Evolutionary conservation across 2,797 vertebrate genomes (phyloP).

Genomic region (Hafferia zeledoni): DNA sequence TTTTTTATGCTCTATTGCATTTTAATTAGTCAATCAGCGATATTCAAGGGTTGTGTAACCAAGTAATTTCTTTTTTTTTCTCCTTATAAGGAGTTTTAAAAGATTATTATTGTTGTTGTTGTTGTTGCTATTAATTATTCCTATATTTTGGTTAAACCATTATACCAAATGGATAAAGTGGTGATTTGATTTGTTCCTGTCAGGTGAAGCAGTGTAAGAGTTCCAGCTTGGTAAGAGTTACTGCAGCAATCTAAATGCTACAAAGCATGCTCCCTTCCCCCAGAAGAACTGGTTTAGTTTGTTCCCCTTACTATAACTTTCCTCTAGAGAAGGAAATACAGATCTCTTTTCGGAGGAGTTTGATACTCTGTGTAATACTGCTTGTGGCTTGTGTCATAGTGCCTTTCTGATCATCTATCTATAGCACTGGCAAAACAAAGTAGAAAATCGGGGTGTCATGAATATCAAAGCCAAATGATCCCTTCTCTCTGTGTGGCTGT

Average conservation of each 20-base stretch:
- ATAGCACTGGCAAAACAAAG: not conserved
- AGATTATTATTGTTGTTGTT: not conserved
- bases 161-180: conserved; percentile 22
- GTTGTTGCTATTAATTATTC: not conserved
- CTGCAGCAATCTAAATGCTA: not conserved
- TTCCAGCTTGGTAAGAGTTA: not conserved
- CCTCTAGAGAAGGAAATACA: not conserved
- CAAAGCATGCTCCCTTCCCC: not conserved
- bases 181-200: not conserved
- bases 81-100: conserved; percentile 1
- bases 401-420: not conserved
- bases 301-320: not conserved
- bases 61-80: not conserved
- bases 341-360: not conserved
- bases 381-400: not conserved
- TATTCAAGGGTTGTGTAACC: conserved; percentile 65
- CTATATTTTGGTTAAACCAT: not conserved
- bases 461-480: not conserved
- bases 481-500: not conserved
- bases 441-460: not conserved
- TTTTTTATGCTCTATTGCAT: conserved; percentile 75
- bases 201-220: not conserved
- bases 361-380: not conserved
- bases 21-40: conserved; percentile 77
- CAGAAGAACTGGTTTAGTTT: not conserved